Evolutionary conservation across 2,113 vertebrate genomes (phyloP), one percentile per base, ranked within the genome.

Genomic region (Dissostichus mawsoni): DNA sequence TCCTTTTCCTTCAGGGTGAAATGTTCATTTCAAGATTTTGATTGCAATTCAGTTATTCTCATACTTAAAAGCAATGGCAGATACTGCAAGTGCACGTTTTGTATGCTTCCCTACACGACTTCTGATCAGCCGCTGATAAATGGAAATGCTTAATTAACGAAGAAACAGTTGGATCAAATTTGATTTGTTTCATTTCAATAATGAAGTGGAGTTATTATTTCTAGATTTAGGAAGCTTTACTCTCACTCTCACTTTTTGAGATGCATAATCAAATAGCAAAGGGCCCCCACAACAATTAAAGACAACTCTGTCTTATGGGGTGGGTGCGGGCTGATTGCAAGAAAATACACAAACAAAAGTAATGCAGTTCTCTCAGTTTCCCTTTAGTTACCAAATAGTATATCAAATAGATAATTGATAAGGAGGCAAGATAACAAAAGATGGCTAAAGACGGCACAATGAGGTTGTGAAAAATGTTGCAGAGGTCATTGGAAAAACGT

Each of bases 111-210:
- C 36, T 33, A 77, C 52, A 14, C 3, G 9, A 55, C 41, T 74
- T 64, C 41, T 51, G n/a, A 83, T 69, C 72, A 76, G 44, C 13
- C 3, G 0, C 18, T 9, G 61, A 66, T 80, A 52, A 67, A 64
- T 14, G 10, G 14, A 47, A 65, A 76, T 8, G 47, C 23, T 63
- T 57, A 44, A 70, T 63, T 57, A 44, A 70, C 72, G 65, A 82
- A 80, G 69, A 45, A 47, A 75, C 52, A 55, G 41, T 20, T 67
- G 57, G 1, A 16, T 52, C 20, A 59, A 58, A 74, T 74, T 87
- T 76, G 74, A 86, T 86, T 63, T 72, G 68, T 69, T 71, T 64
- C 10, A 16, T 48, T n/a, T 8, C 9, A n/a, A 72, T 63, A 36
- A 72, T 55, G 10, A 73, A 61, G 63, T 53, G 59, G 52, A 74